Evolutionary conservation across 2,797 vertebrate genomes (phyloP), one percentile per base, ranked within the genome.

Genomic region (Tenualosa thibaudeaui): DNA sequence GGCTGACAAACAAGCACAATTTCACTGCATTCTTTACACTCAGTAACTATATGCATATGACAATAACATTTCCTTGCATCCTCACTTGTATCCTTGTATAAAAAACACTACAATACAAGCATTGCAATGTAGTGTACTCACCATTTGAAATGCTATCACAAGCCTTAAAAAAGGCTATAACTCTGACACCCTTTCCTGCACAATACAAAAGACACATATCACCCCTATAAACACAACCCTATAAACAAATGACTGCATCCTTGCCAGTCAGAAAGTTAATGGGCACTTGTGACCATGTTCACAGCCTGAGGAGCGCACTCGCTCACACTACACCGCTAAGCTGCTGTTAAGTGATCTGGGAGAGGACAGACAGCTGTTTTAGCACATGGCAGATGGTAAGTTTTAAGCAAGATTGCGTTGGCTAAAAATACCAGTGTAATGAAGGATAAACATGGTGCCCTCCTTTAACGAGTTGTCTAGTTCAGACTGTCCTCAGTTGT

Each of bases 281-380:
- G 65, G 26, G 26, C 37, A 31, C 15, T 71, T 71, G 65, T 71
- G 65, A 37, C 31, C 26, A 2, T 15, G 65, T 31, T 37, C 12
- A 71, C 31, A 5, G 65, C 65, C 26, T 71, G 65, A 71, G 65
- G 65, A 71, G 26, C 37, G 65, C 31, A 40, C 65, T 40, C 26
- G 3, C 65, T 40, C 65, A 3, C 65, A 71, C 65, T 37, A 3
- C 12, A 7, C 65, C 65, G 26, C 15, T 71, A 71, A 71, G 65
- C 12, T 71, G 65, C 65, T 2, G 65, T 40, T 37, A 31, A 40
- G 26, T 37, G 26, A 37, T 71, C 31, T 71, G 65, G 31, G 26
- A 71, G 26, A 37, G 65, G 65, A 40, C 65, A 9, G 65, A 40
- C 65, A 71, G 65, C 65, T 71, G 65, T 71, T 71, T 71, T 71